A percentile compares a stretch with the other conserved stretches of the same genome.
phyloP scores from a whole-genome alignment of 2,113 vertebrate genomes.

The Gymnobelideus leadbeateri region DNA sequence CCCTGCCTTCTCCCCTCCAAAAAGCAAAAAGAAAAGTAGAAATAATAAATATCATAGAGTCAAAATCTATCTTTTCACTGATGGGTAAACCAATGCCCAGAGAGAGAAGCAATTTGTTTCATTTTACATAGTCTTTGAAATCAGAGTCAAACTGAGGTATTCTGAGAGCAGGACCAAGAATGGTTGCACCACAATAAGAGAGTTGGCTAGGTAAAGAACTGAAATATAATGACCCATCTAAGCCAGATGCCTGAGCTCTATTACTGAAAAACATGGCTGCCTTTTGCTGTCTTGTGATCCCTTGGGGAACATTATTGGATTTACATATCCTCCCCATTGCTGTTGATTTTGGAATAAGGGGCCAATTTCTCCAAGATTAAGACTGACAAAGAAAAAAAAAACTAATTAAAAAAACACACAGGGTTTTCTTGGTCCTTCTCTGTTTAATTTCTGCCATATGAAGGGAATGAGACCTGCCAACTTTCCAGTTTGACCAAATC shows the following conservation, averaged over 20 bases:
- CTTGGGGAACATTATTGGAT: background rate
- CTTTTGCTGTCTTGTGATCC: background rate
- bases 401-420: constrained; percentile 29
- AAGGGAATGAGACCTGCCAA: constrained; percentile 5
- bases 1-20: too few relatives aligned
- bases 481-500: constrained; percentile 30
- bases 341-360: background rate
- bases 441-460: constrained; percentile 8
- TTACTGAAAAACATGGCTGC: background rate
- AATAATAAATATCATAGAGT: background rate
- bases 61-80: background rate
- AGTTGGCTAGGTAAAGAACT: background rate
- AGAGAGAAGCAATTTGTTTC: background rate
- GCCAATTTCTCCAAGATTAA: background rate
- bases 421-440: background rate
- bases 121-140: background rate
- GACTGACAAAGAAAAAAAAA: background rate
- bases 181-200: background rate
- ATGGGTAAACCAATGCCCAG: background rate
- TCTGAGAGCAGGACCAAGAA: background rate
- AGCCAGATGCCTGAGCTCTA: background rate
- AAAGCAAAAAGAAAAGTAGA: background rate
- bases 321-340: background rate
- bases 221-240: background rate
- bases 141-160: background rate